Evolutionary conservation across 2,888 invertebrate genomes (phyloP).

Genomic region (Pseudococcus longispinus): DNA sequence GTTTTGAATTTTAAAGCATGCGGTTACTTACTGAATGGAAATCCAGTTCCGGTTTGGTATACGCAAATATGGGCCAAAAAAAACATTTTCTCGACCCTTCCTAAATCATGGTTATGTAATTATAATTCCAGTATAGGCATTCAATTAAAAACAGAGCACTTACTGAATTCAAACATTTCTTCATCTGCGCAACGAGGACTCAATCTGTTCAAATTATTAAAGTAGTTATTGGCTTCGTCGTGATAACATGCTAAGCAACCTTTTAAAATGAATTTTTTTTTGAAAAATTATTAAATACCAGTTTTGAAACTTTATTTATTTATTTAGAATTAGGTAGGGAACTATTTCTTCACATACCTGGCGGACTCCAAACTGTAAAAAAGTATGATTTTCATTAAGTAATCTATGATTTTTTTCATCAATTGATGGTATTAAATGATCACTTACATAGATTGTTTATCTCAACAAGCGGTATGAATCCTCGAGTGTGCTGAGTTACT

Average conservation of each 20-base stretch:
- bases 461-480: not conserved
- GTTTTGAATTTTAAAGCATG: not conserved
- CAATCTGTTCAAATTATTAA: not conserved
- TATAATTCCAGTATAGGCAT: not conserved
- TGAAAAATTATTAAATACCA: not conserved
- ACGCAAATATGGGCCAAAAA: not conserved
- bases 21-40: not conserved
- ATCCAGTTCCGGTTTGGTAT: not conserved
- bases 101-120: not conserved
- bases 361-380: not conserved
- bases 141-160: not conserved
- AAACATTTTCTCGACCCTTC: not conserved
- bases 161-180: not conserved
- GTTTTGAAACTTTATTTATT: not conserved
- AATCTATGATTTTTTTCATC: not conserved
- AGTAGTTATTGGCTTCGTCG: not conserved
- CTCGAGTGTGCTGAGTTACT: not conserved
- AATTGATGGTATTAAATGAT: not conserved
- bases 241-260: not conserved
- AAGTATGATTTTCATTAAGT: not conserved
- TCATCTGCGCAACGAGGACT: not conserved
- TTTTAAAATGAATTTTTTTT: not conserved
- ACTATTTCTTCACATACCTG: not conserved
- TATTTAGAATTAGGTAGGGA: not conserved
- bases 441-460: not conserved